phyloP scores from a whole-genome alignment of 1,140 invertebrate genomes.

The Diplogasteroides magnus region DNA sequence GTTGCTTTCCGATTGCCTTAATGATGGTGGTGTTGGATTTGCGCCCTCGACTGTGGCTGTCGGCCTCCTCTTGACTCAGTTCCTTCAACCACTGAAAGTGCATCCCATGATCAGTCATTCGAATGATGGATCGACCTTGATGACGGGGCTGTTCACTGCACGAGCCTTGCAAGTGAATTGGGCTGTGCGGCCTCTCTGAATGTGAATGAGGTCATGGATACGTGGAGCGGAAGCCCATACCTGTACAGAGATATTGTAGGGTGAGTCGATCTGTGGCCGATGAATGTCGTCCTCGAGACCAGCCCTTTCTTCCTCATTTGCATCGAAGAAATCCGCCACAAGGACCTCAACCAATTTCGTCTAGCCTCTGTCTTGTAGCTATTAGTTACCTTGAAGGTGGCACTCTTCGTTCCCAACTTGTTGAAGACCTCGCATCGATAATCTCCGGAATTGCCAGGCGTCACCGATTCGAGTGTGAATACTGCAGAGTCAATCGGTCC shows the following conservation, averaged over 20 bases:
- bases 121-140: conserved; percentile 9
- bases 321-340: conserved; percentile 25
- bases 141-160: conserved; percentile 17
- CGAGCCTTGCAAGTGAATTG: conserved; percentile 37
- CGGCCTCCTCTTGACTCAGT: conserved; percentile 9
- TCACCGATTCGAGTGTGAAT: conserved; percentile 15
- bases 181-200: conserved; percentile 23
- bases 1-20: conserved; percentile 30
- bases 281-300: conserved; percentile 7
- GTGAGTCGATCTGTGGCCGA: conserved; percentile 29
- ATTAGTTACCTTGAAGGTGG: conserved; percentile 16
- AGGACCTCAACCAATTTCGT: neutral
- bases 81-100: conserved; percentile 29
- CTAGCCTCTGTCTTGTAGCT: neutral
- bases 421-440: conserved; percentile 25
- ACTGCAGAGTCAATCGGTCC: conserved; percentile 13
- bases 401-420: conserved; percentile 10
- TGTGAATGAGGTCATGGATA: neutral
- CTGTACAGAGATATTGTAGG: conserved; percentile 29
- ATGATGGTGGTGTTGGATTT: conserved; percentile 26
- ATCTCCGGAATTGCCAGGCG: conserved; percentile 9
- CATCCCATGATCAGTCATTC: neutral
- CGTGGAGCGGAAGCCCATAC: neutral
- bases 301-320: neutral
- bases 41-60: conserved; percentile 18